Evolutionary conservation across 2,888 invertebrate species (phyloP).

Genomic region (Hypercompe scribonia): DNA sequence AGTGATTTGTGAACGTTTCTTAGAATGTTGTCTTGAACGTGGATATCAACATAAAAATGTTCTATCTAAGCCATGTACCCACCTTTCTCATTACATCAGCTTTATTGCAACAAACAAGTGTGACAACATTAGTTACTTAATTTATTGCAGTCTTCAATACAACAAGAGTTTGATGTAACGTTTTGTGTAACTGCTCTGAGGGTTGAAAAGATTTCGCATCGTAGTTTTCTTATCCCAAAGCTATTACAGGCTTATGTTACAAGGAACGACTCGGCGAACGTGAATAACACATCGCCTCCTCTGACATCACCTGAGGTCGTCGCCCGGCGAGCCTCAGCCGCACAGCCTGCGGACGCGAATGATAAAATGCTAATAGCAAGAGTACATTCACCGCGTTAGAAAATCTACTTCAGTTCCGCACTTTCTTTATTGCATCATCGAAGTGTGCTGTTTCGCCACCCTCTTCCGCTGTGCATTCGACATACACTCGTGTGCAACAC

Average conservation of each 20-base stretch:
- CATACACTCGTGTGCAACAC: constrained; percentile 74
- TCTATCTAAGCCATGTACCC: constrained; percentile 48
- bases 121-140: constrained; percentile 83
- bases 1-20: constrained; percentile 24
- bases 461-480: constrained; percentile 75
- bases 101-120: constrained; percentile 78
- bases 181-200: constrained; percentile 60
- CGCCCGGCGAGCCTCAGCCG: constrained; percentile 68
- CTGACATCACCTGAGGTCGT: constrained; percentile 79
- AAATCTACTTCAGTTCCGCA: constrained; percentile 85
- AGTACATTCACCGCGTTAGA: constrained; percentile 85
- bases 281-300: constrained; percentile 61
- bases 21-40: constrained; percentile 24
- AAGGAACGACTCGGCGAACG: constrained; percentile 58
- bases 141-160: constrained; percentile 70
- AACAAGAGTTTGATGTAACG: constrained; percentile 75
- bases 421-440: constrained; percentile 85
- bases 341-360: constrained; percentile 71
- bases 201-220: constrained; percentile 62
- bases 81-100: constrained; percentile 70
- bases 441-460: constrained; percentile 79
- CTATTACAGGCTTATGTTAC: constrained; percentile 64
- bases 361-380: constrained; percentile 80
- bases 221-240: constrained; percentile 68
- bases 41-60: constrained; percentile 6